Percentiles rank a stretch among this genome's conserved stretches.
phyloP scores from a whole-genome alignment of 2,113 vertebrate genomes.

The Benthochromis sp. region DNA sequence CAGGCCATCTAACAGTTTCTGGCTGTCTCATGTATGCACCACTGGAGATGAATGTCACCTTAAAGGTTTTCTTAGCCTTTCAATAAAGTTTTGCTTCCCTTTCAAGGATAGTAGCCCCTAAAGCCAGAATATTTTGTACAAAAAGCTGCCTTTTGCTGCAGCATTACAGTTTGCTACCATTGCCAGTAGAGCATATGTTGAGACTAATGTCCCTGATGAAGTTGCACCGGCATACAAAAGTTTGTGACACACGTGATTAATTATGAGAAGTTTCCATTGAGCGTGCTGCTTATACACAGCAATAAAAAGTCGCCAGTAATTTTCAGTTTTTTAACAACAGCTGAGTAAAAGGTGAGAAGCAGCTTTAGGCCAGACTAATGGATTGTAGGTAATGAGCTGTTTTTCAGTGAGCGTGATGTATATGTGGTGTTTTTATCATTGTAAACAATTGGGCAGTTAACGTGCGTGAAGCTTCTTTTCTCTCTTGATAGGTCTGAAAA shows the following conservation, averaged over 20 bases:
- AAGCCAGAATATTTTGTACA: neutral
- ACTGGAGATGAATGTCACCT: neutral
- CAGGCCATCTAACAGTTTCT: neutral
- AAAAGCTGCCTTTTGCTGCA: neutral
- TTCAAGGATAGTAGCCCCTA: neutral
- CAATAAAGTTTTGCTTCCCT: neutral
- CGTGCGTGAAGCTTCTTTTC: neutral
- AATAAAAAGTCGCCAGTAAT: neutral
- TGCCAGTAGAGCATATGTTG: neutral
- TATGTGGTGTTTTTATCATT: neutral
- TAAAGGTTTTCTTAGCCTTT: neutral
- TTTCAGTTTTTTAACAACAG: neutral
- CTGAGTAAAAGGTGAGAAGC: neutral
- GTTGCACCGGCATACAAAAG: neutral
- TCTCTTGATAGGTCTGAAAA: neutral
- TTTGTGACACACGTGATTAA: neutral
- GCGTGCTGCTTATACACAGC: neutral
- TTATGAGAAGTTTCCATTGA: neutral
- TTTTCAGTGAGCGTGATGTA: neutral
- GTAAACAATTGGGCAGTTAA: neutral
- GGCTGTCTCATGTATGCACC: neutral
- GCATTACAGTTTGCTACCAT: neutral
- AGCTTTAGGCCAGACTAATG: neutral
- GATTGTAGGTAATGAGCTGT: neutral
- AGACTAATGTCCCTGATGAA: neutral